These are phyloP conservation scores for Periparus ater DNA, from an alignment of 2,797 vertebrate genomes.

Conservation along the genomic window DNA sequence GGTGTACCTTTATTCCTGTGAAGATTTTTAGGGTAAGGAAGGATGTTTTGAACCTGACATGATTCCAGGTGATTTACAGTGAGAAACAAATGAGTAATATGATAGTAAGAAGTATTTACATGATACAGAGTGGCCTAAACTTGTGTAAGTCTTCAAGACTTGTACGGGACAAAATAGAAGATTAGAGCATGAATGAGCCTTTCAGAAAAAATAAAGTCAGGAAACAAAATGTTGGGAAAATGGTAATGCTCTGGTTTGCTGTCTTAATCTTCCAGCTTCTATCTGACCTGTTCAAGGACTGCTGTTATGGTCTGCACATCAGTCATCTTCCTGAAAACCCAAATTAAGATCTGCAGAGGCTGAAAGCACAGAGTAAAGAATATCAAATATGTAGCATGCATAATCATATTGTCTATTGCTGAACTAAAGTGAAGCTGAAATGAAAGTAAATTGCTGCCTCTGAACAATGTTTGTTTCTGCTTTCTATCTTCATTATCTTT, in stretches of 20 bases:
- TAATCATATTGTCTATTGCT: background rate
- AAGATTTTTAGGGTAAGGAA: background rate
- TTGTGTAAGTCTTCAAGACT: background rate
- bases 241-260: rapidly evolving
- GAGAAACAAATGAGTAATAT: background rate
- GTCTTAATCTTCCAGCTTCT: background rate
- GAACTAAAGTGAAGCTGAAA: background rate
- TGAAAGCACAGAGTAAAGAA: background rate
- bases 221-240: background rate
- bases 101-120: background rate
- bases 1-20: background rate
- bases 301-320: background rate
- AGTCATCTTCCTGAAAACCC: background rate
- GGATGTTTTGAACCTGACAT: background rate
- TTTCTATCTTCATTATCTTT: background rate
- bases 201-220: background rate
- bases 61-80: background rate
- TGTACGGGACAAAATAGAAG: background rate
- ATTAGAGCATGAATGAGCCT: background rate
- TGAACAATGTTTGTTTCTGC: background rate
- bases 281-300: background rate
- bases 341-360: background rate
- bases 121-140: background rate
- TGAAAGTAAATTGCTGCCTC: background rate
- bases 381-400: background rate